Percentiles rank a stretch among this genome's conserved stretches.
Conservation (phyloP, 2,888 invertebrate species). For the Meiosimyza decipiens region DNA sequence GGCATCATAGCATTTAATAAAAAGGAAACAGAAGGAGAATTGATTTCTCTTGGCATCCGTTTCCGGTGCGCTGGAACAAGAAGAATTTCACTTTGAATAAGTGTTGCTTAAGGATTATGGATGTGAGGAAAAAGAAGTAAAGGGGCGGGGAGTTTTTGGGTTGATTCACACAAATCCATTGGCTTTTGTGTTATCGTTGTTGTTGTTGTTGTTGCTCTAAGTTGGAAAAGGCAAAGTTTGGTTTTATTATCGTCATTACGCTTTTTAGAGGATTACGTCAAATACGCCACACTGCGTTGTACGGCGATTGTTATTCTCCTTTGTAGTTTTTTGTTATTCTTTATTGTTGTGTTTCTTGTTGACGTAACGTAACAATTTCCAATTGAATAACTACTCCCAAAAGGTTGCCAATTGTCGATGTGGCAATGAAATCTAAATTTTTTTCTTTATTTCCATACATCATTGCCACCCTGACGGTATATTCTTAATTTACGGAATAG, state of each 20-base stretch:
- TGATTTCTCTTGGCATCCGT: slow-evolving; percentile 18
- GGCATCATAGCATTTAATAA: neutral
- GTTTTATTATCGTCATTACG: slow-evolving; percentile 43
- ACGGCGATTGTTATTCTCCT: slow-evolving; percentile 7
- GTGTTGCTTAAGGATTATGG: neutral
- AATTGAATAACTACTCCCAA: slow-evolving; percentile 17
- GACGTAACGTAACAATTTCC: slow-evolving; percentile 13
- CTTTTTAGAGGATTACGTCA: slow-evolving; percentile 34
- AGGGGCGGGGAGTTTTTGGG: no score
- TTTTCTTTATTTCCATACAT: no score
- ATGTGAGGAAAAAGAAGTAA: neutral
- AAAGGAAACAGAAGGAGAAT: slow-evolving; percentile 10
- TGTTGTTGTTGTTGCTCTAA: slow-evolving; percentile 6
- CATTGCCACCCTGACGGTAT: no score
- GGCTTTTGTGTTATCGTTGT: neutral
- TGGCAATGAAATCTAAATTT: slow-evolving; percentile 12
- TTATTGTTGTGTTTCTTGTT: neutral
- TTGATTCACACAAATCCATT: no score
- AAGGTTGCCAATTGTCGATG: slow-evolving; percentile 15
- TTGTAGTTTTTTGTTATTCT: slow-evolving; percentile 8
- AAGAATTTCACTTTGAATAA: neutral
- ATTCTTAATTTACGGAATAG: no score
- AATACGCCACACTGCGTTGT: neutral
- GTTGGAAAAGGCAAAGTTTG: slow-evolving; percentile 23
- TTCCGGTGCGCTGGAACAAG: slow-evolving; percentile 9